Percentiles rank a stretch among this genome's conserved stretches.
These are phyloP conservation scores for Manacus vitellinus DNA, from an alignment of 2,113 vertebrate genomes.

Conservation along the genomic window DNA sequence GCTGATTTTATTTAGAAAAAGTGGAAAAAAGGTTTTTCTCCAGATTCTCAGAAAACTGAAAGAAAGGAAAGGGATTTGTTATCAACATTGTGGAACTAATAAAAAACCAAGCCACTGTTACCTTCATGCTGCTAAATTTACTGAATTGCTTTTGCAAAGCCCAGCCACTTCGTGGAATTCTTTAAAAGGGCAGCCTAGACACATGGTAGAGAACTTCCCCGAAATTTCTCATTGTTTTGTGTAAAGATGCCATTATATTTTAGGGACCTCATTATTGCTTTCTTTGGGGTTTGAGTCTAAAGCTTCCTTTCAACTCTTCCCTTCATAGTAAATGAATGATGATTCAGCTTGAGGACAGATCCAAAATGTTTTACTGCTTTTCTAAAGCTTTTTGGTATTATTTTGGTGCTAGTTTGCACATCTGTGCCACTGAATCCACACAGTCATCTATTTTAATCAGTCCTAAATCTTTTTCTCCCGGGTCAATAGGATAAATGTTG, in stretches of 20 bases:
- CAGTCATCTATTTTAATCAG: neutral
- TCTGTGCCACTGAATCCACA: neutral
- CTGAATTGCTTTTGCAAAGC: neutral
- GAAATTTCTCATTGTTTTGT: neutral
- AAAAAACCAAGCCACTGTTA: neutral
- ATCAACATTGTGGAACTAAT: neutral
- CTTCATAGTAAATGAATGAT: neutral
- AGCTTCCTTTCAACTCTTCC: neutral
- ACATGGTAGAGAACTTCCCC: neutral
- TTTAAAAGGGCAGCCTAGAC: neutral
- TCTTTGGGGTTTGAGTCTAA: neutral
- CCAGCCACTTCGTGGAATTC: rapidly evolving
- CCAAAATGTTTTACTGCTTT: neutral
- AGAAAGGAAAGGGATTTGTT: neutral
- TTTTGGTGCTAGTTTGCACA: neutral
- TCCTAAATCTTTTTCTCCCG: neutral
- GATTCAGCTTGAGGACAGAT: neutral
- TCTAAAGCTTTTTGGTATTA: neutral
- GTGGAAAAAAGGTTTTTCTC: neutral
- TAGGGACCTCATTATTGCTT: neutral
- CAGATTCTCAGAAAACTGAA: neutral
- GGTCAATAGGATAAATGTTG: neutral
- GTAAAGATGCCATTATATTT: neutral
- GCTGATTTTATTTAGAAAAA: neutral
- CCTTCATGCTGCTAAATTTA: neutral